These are phyloP conservation scores for Drosophila nannoptera DNA, from an alignment of 1,140 invertebrate genomes.

Conservation along the genomic window DNA sequence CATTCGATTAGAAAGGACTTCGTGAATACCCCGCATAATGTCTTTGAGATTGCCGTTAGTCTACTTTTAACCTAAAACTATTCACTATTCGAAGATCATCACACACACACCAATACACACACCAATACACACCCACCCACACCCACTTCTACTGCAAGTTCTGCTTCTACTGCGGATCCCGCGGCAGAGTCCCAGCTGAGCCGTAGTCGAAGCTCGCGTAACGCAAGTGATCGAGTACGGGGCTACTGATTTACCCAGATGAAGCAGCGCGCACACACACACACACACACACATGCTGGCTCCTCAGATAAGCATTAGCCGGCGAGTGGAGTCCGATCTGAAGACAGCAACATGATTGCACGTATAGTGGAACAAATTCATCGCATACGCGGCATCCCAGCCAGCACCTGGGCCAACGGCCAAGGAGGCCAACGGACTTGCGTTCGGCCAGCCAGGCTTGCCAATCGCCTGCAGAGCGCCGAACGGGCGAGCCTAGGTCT, in stretches of 20 bases:
- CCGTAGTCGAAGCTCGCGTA: constrained; percentile 52
- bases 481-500: no score
- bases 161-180: no score
- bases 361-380: constrained; percentile 74
- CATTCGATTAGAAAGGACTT: no score
- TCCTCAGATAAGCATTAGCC: constrained; percentile 21
- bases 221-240: constrained; percentile 49
- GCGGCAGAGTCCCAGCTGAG: constrained; percentile 25
- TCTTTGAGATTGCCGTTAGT: no score
- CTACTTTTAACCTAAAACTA: no score
- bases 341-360: constrained; percentile 64
- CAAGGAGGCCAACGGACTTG: constrained; percentile 40
- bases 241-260: constrained; percentile 63
- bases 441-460: constrained; percentile 15
- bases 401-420: constrained; percentile 69
- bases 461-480: constrained; percentile 28
- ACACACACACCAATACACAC: no score
- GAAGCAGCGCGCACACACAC: constrained; percentile 4
- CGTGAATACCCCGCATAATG: no score
- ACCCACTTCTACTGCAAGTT: no score
- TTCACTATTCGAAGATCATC: no score
- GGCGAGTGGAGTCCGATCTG: constrained; percentile 15
- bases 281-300: constrained; percentile 18
- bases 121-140: no score
- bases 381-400: constrained; percentile 67